Percentiles rank a stretch among this genome's conserved stretches.
Conservation (phyloP, 64 coral and sea anemone species). For the Pocillopora verrucosa region DNA sequence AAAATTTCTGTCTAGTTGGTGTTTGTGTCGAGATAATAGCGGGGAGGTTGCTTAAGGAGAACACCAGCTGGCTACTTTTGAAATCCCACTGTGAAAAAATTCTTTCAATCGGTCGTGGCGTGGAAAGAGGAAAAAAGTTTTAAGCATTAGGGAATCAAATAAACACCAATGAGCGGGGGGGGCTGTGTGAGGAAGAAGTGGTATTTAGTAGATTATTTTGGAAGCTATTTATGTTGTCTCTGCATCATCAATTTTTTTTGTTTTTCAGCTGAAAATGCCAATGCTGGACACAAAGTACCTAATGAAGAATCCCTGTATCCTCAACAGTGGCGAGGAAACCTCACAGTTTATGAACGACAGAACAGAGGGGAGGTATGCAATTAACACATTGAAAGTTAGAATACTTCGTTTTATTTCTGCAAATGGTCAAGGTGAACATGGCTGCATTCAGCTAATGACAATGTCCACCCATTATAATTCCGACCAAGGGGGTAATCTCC, state of each 20-base stretch:
- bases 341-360: constrained; percentile 75
- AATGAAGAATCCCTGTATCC: constrained; percentile 46
- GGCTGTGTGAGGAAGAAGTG: background rate
- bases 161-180: background rate
- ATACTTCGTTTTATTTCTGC: background rate
- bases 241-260: background rate
- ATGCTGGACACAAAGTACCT: background rate
- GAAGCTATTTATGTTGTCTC: too few relatives aligned
- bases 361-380: constrained; percentile 54
- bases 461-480: too few relatives aligned
- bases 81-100: background rate
- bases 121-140: background rate
- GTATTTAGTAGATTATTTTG: too few relatives aligned
- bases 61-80: too few relatives aligned
- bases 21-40: too few relatives aligned
- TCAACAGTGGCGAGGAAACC: constrained; percentile 64
- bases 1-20: too few relatives aligned
- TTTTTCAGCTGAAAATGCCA: constrained; percentile 28
- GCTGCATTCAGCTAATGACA: too few relatives aligned
- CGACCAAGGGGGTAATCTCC: too few relatives aligned
- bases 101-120: background rate
- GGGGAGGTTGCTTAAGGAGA: too few relatives aligned
- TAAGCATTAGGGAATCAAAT: too few relatives aligned
- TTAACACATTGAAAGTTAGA: background rate
- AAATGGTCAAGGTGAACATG: background rate